These are phyloP conservation scores for Mungos mungo DNA, from an alignment of 2,113 vertebrate genomes.

Conservation along the genomic window DNA sequence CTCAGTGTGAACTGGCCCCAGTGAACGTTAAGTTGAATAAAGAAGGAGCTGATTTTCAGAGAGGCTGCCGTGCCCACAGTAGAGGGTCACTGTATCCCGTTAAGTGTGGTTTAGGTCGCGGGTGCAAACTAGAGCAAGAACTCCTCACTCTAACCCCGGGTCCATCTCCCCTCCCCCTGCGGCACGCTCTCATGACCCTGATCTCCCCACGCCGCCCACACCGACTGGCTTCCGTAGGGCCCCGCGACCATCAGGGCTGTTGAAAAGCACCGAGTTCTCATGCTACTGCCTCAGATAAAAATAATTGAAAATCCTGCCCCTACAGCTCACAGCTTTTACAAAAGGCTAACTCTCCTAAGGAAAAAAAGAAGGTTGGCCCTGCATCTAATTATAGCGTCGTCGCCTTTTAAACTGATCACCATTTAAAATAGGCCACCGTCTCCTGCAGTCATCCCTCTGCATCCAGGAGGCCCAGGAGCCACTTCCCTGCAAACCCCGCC, in stretches of 20 bases:
- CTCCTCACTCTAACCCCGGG: background rate
- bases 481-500: background rate
- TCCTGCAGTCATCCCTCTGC: background rate
- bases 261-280: background rate
- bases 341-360: background rate
- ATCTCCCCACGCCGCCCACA: background rate
- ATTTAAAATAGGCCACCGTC: background rate
- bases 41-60: background rate
- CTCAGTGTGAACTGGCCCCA: background rate
- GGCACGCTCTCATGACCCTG: background rate
- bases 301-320: background rate
- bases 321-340: background rate
- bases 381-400: background rate
- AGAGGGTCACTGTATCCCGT: accelerated
- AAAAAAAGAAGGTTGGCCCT: background rate
- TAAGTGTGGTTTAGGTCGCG: background rate
- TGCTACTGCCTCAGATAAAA: background rate
- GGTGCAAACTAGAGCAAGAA: background rate
- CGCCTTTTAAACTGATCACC: background rate
- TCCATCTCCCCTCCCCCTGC: accelerated
- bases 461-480: background rate
- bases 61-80: background rate
- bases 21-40: background rate
- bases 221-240: background rate
- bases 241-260: background rate